Evolutionary conservation across 1,140 invertebrate species (phyloP), one percentile per base, ranked within the genome.

Genomic region (Drosophila virilis): DNA sequence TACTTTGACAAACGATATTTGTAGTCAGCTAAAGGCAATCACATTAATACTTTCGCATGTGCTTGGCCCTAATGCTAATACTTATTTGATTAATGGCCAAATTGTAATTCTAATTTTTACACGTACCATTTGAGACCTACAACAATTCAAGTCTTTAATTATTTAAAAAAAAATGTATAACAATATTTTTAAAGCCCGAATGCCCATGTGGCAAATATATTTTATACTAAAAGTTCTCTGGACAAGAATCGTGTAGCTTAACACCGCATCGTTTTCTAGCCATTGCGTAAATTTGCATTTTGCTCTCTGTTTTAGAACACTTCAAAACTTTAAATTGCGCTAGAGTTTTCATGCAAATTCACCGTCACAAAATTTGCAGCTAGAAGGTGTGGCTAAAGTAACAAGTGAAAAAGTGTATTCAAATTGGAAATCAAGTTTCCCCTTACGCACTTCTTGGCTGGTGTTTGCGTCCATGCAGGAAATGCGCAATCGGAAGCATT

Each of bases 11-110:
- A 61, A 61, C 59, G 45, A 61, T 61, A 22, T 28, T 38, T 38
- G 15, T 38, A 22, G 40, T 1, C 4, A 15, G 10, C 13, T 22
- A 13, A 33, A 6, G 32, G 35, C 35, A 55, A 38, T 7, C 32
- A 28, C 13, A 62, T 42, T 7, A 28, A 38, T 5, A 13, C 33
- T 33, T 10, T 46, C 32, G 35, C 62, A 35, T 60, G 35, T 48
- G 64, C 28, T 35, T 51, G 6, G 54, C 13, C 43, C 8, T 17
- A 40, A 59, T 57, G 28, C 32, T 15, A 40, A 42, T 46, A 69
- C 52, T 78, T 68, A 64, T 78, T 78, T 78, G 58, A 78, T 69
- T 78, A 78, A 78, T 78, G 76, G 55, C 7, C 17, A n/a, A 68
- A 55, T 48, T 42, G 33, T 40, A 51, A 43, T 45, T 7, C 13